Evolutionary conservation across 2,113 vertebrate genomes (phyloP), one percentile per base, ranked within the genome.

Genomic region (Gallinago jamesoni): DNA sequence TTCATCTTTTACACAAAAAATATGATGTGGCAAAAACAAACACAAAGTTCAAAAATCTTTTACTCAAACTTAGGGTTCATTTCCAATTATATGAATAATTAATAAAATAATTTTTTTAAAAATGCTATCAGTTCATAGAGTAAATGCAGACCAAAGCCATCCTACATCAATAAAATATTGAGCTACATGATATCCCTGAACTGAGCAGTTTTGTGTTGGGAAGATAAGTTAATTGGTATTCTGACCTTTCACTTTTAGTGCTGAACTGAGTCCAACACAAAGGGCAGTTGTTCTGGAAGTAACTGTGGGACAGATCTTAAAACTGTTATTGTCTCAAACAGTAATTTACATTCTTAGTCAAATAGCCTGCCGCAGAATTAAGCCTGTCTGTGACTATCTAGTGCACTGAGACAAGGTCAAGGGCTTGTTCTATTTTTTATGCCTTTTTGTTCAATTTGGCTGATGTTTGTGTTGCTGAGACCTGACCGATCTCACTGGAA

Each of bases 171-270:
- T 79, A 93, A 92, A 95, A 90, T 84, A 87, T 76, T 91, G 66
- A 92, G 77, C 43, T 64, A 81, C 56, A 64, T 57, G 89, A 64
- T 64, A 68, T 8, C 30, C 10, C 47, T 64, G 43, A 95, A 91
- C n/a, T 18, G 66, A 78, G 39, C 24, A 53, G 5, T 3, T 35
- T 89, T 90, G 66, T 78, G 12, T 66, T 0, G 1, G 53, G 48
- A 76, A 70, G 66, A 56, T 56, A 83, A 94, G 53, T 89, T 95
- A 89, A 95, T 90, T 94, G 80, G 48, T 87, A 95, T 84, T 91
- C 77, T 59, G 77, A 79, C 62, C 74, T 97, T 91, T 94, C 68
- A 94, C 68, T 93, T 91, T 73, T 33, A 76, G n/a, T 33, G 18
- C 48, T 92, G 81, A 92, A 57, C 80, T 76, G 45, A 92, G 53